These are phyloP conservation scores for Australoheros facetus DNA, from an alignment of 2,797 vertebrate species.

Conservation along the genomic window DNA sequence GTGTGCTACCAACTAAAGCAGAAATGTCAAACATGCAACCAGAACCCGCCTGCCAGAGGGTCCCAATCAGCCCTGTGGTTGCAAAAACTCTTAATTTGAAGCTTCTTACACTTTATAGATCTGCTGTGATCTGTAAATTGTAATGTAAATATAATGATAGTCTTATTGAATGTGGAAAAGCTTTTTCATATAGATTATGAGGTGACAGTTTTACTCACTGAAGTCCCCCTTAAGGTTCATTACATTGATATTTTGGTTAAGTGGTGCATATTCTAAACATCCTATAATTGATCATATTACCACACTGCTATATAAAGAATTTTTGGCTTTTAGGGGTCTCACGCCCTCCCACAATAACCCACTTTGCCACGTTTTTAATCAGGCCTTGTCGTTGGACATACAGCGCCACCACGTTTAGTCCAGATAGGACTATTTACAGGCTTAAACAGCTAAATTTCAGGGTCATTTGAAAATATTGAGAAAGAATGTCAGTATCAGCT, in stretches of 20 bases:
- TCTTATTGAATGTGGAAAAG: not conserved
- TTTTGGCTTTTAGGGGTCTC: not conserved
- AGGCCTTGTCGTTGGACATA: not conserved
- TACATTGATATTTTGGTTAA: not conserved
- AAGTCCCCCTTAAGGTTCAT: not conserved
- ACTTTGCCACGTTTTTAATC: not conserved
- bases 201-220: accelerated
- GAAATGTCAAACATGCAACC: not conserved
- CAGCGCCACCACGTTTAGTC: not conserved
- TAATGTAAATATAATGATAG: not conserved
- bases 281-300: not conserved
- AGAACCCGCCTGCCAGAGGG: not conserved
- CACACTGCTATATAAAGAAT: not conserved
- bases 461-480: not conserved
- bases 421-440: not conserved
- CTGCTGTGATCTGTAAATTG: not conserved
- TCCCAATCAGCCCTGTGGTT: not conserved
- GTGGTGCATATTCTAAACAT: not conserved
- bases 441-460: not conserved
- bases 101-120: not conserved
- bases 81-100: not conserved
- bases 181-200: not conserved
- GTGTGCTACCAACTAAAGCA: not conserved
- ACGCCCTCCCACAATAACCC: not conserved
- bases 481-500: not conserved